A percentile compares a stretch with the other conserved stretches of the same genome.
Evolutionary conservation across 2,888 invertebrate species (phyloP).

Genomic region (Drosophila ezoana): DNA sequence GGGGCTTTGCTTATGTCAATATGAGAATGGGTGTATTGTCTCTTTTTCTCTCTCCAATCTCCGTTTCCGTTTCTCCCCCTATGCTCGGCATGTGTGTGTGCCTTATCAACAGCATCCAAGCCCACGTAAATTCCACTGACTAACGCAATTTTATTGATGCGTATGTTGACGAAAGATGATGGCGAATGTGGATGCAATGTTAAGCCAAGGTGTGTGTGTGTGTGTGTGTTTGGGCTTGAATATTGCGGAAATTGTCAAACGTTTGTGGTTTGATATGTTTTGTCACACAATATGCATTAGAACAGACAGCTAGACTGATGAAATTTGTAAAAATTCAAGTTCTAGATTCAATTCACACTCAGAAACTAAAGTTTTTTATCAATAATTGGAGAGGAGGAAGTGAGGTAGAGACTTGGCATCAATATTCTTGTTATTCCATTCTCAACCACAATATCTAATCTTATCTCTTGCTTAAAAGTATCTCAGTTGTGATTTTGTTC

Average conservation of each 20-base stretch:
- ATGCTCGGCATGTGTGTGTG: constrained; percentile 13
- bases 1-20: constrained; percentile 64
- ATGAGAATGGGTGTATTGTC: constrained; percentile 41
- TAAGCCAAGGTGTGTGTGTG: constrained; percentile 6
- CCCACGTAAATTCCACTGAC: constrained; percentile 54
- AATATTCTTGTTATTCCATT: too few relatives aligned
- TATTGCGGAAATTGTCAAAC: constrained; percentile 41
- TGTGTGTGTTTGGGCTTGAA: constrained; percentile 1
- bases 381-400: too few relatives aligned
- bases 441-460: not conserved
- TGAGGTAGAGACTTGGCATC: too few relatives aligned
- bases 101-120: constrained; percentile 65
- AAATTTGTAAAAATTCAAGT: not conserved
- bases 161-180: constrained; percentile 56
- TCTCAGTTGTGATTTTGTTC: constrained; percentile 7
- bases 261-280: constrained; percentile 28
- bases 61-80: not conserved
- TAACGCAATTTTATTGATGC: constrained; percentile 56
- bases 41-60: not conserved
- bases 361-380: too few relatives aligned
- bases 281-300: constrained; percentile 22
- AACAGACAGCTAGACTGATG: constrained; percentile 1
- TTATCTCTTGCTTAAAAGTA: constrained; percentile 1
- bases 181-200: constrained; percentile 37
- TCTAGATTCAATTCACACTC: not conserved